Percentiles rank a stretch among this genome's conserved stretches.
Conservation (phyloP, 2,113 vertebrate species). For the Rallus limicola region DNA sequence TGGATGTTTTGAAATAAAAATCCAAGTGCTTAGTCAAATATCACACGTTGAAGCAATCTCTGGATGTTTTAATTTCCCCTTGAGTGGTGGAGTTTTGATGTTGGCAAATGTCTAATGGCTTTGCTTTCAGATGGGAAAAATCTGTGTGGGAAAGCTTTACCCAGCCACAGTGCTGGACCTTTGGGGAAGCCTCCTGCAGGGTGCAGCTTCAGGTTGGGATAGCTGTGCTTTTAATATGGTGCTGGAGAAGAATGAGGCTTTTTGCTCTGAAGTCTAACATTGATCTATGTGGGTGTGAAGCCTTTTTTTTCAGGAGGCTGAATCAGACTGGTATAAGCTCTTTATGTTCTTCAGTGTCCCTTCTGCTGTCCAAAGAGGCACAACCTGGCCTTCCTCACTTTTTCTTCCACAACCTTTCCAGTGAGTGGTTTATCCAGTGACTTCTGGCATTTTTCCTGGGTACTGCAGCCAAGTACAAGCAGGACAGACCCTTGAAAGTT, state of each 20-base stretch:
- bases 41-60: not conserved
- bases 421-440: not conserved
- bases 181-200: not conserved
- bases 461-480: not conserved
- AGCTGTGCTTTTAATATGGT: not conserved
- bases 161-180: not conserved
- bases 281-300: not conserved
- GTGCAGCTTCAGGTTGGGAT: not conserved
- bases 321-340: not conserved
- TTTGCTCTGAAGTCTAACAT: not conserved
- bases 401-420: not conserved
- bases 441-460: not conserved
- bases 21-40: not conserved
- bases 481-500: not conserved
- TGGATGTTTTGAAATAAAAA: not conserved
- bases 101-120: constrained; percentile 16
- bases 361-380: not conserved
- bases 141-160: constrained; percentile 32
- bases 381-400: not conserved
- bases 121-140: constrained; percentile 45
- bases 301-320: not conserved
- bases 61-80: not conserved
- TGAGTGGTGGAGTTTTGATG: constrained; percentile 1
- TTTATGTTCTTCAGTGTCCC: not conserved
- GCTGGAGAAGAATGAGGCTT: not conserved